Conservation (phyloP, 2,888 invertebrate genomes). For the Tolmerus cingulatus region DNA sequence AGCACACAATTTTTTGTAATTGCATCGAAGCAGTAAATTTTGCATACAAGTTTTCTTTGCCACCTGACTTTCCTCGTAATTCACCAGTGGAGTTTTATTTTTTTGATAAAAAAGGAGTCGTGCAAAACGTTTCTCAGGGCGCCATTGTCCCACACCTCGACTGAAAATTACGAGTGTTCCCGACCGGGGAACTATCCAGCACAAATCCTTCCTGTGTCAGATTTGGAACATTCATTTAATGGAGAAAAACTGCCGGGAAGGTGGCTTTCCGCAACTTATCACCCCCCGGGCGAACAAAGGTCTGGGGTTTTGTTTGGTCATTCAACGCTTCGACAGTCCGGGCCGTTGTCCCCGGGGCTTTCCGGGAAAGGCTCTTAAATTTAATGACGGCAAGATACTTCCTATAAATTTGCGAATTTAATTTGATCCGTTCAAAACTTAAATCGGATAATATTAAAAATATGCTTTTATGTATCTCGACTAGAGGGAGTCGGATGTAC, state of each 20-base stretch:
- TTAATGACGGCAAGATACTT: constrained; percentile 16
- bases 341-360: neutral
- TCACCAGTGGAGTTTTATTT: neutral
- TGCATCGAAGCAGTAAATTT: neutral
- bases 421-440: constrained; percentile 32
- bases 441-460: constrained; percentile 36
- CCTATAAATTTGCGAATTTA: constrained; percentile 40
- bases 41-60: neutral
- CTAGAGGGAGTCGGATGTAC: neutral
- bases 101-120: neutral
- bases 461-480: constrained; percentile 19
- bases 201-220: constrained; percentile 13
- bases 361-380: constrained; percentile 37
- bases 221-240: neutral
- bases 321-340: neutral
- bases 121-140: neutral
- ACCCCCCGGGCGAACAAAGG: neutral
- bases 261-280: constrained; percentile 6
- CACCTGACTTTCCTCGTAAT: neutral
- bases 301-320: constrained; percentile 5
- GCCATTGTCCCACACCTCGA: neutral
- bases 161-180: neutral
- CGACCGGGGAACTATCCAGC: neutral
- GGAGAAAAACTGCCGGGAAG: neutral
- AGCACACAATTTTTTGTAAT: neutral